Evolutionary conservation across 2,797 vertebrate species (phyloP), one percentile per base, ranked within the genome.

Genomic region (Peromyscus melanophrys): DNA sequence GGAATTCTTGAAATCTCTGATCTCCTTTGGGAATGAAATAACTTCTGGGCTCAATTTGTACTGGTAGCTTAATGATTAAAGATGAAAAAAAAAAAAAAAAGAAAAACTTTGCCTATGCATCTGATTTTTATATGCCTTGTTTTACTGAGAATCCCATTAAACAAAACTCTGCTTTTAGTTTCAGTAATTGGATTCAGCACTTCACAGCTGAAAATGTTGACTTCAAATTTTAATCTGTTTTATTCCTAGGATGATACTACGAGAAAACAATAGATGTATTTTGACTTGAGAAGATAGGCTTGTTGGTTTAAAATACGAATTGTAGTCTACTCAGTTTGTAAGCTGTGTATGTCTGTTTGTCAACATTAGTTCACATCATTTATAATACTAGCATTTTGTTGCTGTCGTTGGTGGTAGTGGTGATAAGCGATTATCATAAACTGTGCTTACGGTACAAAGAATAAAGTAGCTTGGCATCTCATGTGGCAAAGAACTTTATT

Each of bases 61-160:
- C 98, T 98, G 98, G 99, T 98, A 99, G 98, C 98, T 99, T 99
- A 99, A 99, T 99, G 98, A 99, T 99, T 99, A 99, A 99, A 99
- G 98, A 99, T 99, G 99, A 98, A 99, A 99, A 94, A 99, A 98
- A 98, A 98, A 99, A 99, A 94, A 99, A 98, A 98, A 76, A 57
- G 25, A 63, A 59, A 82, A 17, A 13, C 98, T 98, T 98, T 98
- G 98, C 98, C 97, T 98, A 98, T 99, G 99, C 98, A 99, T 99
- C 98, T 99, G 98, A 99, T 99, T 99, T 99, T 99, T 98, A 98
- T 98, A 98, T 97, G 98, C 98, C 98, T 98, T 98, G 98, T 98
- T 99, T 99, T 99, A 98, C 97, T 97, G 97, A 97, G 99, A 99
- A 99, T 99, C 99, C 98, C 99, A 99, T 99, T 99, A 99, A 99